Evolutionary conservation across 2,888 invertebrate genomes (phyloP), one percentile per base, ranked within the genome.

Genomic region (Sarcophaga carnaria): DNA sequence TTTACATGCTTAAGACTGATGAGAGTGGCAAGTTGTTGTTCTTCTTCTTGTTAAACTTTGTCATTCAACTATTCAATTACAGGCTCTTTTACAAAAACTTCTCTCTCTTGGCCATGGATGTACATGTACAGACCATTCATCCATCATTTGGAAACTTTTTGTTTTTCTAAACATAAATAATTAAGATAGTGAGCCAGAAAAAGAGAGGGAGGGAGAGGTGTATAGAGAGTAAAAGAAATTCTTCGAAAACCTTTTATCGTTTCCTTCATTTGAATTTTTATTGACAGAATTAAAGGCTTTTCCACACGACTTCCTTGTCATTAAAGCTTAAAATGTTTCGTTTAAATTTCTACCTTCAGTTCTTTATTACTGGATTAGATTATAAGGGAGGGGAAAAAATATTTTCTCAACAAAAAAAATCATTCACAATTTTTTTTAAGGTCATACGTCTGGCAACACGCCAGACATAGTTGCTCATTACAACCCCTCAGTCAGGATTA

Each of bases 21-120:
- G 59, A 14, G 3, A 27, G 22, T 12, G 3, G 4, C 20, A 47
- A 64, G 11, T n/a, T 22, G 62, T 74, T 66, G 12, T 66, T 63
- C 49, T 22, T 59, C 8, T 66, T 63, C 49, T 22, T 59, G 12
- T 66, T 47, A 37, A 80, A 85, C 60, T 87, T 87, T 87, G 75
- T 22, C 72, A 72, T 84, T 76, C 63, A 84, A 82, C 81, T 82
- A 87, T 87, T 82, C 79, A 84, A 84, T 87, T 87, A 84, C 66
- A 76, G 67, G 6, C 49, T 49, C n/a, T 71, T 66, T 22, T 37
- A 22, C 27, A 60, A 60, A 25, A 25, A 62, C 37, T 54, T 17
- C 8, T 12, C 54, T 49, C 14, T 54, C 4, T 72, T 81, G 85
- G 67, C 75, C 80, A 69, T 54, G 75, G 10, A 62, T 72, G 10